phyloP scores from a whole-genome alignment of 1,140 invertebrate species.

The Panagrolaimus sp. region DNA sequence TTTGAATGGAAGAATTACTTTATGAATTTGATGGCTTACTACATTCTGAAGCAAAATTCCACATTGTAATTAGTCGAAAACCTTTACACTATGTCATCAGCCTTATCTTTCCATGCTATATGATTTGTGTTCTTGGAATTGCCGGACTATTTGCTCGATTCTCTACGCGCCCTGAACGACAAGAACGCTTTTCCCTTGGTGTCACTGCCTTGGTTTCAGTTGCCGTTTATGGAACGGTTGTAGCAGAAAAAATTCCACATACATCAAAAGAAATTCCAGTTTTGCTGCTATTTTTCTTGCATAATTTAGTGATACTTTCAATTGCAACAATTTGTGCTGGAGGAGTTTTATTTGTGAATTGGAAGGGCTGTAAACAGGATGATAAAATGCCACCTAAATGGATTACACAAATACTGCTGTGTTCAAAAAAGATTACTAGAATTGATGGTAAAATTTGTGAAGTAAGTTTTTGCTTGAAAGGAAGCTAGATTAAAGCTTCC shows the following conservation, averaged over 20 bases:
- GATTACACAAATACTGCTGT: constrained; percentile 20
- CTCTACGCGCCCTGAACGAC: constrained; percentile 33
- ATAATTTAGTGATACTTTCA: constrained; percentile 51
- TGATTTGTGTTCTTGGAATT: constrained; percentile 49
- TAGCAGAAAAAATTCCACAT: constrained; percentile 50
- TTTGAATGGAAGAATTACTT: too few species aligned
- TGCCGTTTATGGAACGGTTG: constrained; percentile 49
- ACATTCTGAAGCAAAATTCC: too few species aligned
- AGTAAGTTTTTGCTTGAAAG: too few species aligned
- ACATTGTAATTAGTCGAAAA: too few species aligned
- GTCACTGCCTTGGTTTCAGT: constrained; percentile 47
- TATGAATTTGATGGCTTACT: too few species aligned
- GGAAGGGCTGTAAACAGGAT: constrained; percentile 27
- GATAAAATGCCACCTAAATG: constrained; percentile 28
- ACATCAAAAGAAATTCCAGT: constrained; percentile 46
- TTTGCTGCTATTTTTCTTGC: constrained; percentile 51
- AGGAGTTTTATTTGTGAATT: constrained; percentile 29
- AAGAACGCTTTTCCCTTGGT: constrained; percentile 50
- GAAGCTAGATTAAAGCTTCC: too few species aligned
- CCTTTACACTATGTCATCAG: too few species aligned
- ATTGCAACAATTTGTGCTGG: constrained; percentile 47
- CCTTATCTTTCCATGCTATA: constrained; percentile 28
- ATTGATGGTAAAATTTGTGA: neutral
- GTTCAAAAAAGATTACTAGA: neutral
- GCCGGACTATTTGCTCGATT: constrained; percentile 49